Evolutionary conservation across 2,113 vertebrate genomes (phyloP).

Genomic region (Clarias macrocephalus): DNA sequence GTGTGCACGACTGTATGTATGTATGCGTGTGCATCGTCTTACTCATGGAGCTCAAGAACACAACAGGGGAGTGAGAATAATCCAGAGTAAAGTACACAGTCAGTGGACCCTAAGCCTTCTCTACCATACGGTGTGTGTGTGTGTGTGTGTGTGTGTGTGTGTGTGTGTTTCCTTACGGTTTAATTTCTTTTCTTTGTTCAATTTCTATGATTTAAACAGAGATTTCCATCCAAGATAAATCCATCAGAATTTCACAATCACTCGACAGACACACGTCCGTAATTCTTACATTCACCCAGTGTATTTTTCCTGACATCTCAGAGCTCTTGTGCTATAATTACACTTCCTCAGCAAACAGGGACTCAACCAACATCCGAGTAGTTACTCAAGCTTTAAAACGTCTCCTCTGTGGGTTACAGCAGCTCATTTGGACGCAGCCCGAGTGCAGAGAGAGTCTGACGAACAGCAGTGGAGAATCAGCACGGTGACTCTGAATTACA

Average conservation of each 20-base stretch:
- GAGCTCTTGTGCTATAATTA: background rate
- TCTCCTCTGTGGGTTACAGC: background rate
- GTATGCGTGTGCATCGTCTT: background rate
- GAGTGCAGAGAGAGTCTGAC: background rate
- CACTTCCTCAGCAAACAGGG: background rate
- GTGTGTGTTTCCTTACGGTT: no score
- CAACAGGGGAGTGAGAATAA: background rate
- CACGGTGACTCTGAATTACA: slow-evolving; percentile 57
- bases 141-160: no score
- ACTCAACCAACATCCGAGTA: background rate
- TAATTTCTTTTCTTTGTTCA: background rate
- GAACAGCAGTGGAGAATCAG: slow-evolving; percentile 39
- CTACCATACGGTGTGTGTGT: no score
- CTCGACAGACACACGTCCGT: background rate
- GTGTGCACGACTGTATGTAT: background rate
- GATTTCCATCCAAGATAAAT: background rate
- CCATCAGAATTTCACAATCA: background rate
- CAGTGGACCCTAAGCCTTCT: background rate
- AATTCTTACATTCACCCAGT: background rate
- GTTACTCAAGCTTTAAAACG: background rate
- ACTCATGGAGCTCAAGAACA: background rate
- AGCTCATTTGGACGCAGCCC: background rate
- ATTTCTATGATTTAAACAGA: background rate
- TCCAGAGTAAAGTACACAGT: background rate
- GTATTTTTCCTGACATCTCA: background rate